phyloP scores from a whole-genome alignment of 2,113 vertebrate species.

The Bujurquina vittata region DNA sequence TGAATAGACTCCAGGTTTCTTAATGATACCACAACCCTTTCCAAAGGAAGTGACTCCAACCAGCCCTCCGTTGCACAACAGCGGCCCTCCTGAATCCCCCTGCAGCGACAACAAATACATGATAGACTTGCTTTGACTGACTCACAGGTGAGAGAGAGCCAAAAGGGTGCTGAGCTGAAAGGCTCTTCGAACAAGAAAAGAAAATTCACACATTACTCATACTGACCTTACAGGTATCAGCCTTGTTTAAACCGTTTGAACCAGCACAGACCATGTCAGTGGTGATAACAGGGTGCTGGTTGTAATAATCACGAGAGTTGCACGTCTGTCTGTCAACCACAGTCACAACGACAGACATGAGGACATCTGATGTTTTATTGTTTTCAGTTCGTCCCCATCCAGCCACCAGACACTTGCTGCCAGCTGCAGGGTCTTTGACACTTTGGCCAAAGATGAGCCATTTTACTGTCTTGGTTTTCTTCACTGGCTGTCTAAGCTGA shows the following conservation, averaged over 20 bases:
- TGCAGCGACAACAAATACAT: conserved; percentile 10
- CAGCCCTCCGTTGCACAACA: conserved; percentile 52
- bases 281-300: conserved; percentile 48
- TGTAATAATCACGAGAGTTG: conserved; percentile 66
- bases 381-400: conserved; percentile 70
- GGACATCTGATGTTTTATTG: conserved; percentile 37
- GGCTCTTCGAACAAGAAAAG: no score
- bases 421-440: conserved; percentile 8
- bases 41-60: conserved; percentile 73
- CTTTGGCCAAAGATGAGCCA: not conserved
- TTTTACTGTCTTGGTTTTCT: conserved; percentile 34
- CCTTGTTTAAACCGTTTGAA: not conserved
- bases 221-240: conserved; percentile 61
- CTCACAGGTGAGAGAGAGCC: no score
- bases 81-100: conserved; percentile 79
- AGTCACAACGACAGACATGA: conserved; percentile 66
- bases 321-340: conserved; percentile 65
- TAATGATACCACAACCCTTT: not conserved
- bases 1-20: conserved; percentile 68
- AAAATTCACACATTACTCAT: not conserved
- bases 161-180: not conserved
- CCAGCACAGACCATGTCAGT: conserved; percentile 73
- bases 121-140: not conserved
- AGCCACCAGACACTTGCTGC: conserved; percentile 62
- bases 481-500: conserved; percentile 58